Evolutionary conservation across 1,140 invertebrate species (phyloP).

Genomic region (Aphis craccivora): DNA sequence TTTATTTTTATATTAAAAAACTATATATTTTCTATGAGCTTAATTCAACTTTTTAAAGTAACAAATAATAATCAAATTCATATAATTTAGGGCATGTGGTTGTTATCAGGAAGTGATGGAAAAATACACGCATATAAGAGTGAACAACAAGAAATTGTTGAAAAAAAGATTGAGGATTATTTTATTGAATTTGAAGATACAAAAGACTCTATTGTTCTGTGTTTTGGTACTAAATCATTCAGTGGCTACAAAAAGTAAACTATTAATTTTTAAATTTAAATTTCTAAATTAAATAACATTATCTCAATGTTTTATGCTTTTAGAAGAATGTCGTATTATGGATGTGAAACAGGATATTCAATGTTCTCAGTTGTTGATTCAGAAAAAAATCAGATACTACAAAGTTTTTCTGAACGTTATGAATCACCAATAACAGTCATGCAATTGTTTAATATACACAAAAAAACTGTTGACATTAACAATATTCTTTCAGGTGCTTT

Average conservation of each 20-base stretch:
- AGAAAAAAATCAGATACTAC: slow-evolving; percentile 36
- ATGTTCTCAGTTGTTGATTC: slow-evolving; percentile 30
- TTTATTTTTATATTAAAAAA: background rate
- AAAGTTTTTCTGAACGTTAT: slow-evolving; percentile 6
- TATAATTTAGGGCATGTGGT: slow-evolving; percentile 27
- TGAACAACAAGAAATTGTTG: background rate
- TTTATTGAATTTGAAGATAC: slow-evolving; percentile 41
- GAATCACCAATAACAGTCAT: slow-evolving; percentile 19
- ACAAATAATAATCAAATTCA: background rate
- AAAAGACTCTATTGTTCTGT: background rate
- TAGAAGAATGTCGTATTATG: slow-evolving; percentile 44
- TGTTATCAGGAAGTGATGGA: slow-evolving; percentile 45
- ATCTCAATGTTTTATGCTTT: background rate
- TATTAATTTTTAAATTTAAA: slow-evolving; percentile 28
- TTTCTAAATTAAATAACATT: background rate
- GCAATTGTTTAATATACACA: slow-evolving; percentile 48
- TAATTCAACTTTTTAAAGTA: background rate
- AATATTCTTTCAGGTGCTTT: slow-evolving; percentile 19
- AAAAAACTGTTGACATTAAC: background rate
- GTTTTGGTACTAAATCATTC: slow-evolving; percentile 46
- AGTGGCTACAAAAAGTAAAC: slow-evolving; percentile 40
- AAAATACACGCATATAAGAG: slow-evolving; percentile 49
- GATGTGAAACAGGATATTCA: slow-evolving; percentile 18
- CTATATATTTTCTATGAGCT: background rate
- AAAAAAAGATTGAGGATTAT: slow-evolving; percentile 35